phyloP scores from a whole-genome alignment of 2,888 invertebrate genomes.

The Drosophila heteroneura region DNA sequence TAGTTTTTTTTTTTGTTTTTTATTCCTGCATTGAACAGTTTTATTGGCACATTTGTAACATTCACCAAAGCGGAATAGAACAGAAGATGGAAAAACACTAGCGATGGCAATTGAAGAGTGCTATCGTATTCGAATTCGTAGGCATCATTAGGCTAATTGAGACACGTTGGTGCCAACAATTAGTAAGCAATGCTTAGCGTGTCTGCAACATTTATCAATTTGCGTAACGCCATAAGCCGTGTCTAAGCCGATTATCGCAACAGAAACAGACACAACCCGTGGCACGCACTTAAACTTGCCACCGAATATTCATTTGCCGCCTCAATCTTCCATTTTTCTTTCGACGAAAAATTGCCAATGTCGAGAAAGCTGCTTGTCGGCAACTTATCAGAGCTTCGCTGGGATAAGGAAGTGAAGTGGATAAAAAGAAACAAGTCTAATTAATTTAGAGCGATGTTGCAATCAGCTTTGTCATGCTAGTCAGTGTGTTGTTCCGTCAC shows the following conservation, averaged over 20 bases:
- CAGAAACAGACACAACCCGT: constrained; percentile 20
- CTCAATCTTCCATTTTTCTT: constrained; percentile 5
- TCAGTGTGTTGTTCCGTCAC: constrained; percentile 28
- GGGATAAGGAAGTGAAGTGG: constrained; percentile 2
- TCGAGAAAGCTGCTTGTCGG: constrained; percentile 71
- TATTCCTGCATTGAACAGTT: constrained; percentile 1
- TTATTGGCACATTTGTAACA: constrained; percentile 14
- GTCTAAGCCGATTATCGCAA: constrained; percentile 73
- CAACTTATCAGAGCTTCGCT: constrained; percentile 68
- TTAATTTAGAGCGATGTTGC: constrained; percentile 72
- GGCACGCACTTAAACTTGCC: constrained; percentile 43
- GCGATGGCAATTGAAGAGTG: constrained; percentile 8
- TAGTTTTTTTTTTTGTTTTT: neutral
- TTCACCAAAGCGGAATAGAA: neutral
- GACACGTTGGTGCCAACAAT: constrained; percentile 27
- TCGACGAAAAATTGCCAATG: constrained; percentile 62
- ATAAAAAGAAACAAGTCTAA: constrained; percentile 55
- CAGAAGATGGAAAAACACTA: neutral
- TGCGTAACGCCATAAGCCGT: constrained; percentile 43
- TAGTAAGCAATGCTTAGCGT: constrained; percentile 38
- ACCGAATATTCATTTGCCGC: constrained; percentile 18
- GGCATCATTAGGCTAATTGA: constrained; percentile 69
- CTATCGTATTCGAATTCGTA: constrained; percentile 17
- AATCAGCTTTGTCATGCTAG: constrained; percentile 61
- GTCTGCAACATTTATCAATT: constrained; percentile 63